Base-by-base conservation (phyloP, 2,797 vertebrate species). In the Phataginus tricuspis region DNA sequence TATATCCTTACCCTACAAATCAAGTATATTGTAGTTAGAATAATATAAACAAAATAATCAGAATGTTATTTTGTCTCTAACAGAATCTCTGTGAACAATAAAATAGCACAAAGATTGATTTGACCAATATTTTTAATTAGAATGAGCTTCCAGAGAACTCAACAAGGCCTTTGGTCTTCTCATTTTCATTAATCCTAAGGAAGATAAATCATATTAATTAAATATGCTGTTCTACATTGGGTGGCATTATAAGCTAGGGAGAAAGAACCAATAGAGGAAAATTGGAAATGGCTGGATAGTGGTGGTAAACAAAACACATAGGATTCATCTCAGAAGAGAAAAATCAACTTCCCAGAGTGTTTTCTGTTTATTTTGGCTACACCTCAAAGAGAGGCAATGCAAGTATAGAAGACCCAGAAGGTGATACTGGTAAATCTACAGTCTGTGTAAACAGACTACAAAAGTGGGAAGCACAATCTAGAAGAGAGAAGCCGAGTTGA, bases 201-300 rank as follows among this genome's bases (percentile, higher is more conserved):
- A 96, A 93, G 59, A 91, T 89, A 89, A 93, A 95, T 92, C 59
- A 90, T 31, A 92, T 66, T 90, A 88, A 96, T 57, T 86, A 64
- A 71, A 61, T 79, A 42, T 55, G n/a, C 15, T 75, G 1, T 83
- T 83, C 88, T 64, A 91, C 72, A 89, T 66, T 79, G 45, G 21
- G 55, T 51, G n/a, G 29, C 31, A 5, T 92, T 94, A 75, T 71
- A 94, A 96, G 83, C n/a, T 5, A 82, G 63, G 37, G 69, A 96
- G 79, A 97, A 94, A 96, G 71, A 34, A 49, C 15, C 37, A n/a
- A 66, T 37, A 85, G 31, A 74, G 4, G 15, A n/a, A 42, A 85
- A 85, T 25, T 86, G 59, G 27, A 94, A 95, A 95, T 63, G 77
- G 5, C 18, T 83, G 57, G 51, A 18, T 29, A n/a, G 19, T 1